Percentiles rank a stretch among this genome's conserved stretches.
Evolutionary conservation across 2,113 vertebrate genomes (phyloP).

Genomic region (Canis aureus): DNA sequence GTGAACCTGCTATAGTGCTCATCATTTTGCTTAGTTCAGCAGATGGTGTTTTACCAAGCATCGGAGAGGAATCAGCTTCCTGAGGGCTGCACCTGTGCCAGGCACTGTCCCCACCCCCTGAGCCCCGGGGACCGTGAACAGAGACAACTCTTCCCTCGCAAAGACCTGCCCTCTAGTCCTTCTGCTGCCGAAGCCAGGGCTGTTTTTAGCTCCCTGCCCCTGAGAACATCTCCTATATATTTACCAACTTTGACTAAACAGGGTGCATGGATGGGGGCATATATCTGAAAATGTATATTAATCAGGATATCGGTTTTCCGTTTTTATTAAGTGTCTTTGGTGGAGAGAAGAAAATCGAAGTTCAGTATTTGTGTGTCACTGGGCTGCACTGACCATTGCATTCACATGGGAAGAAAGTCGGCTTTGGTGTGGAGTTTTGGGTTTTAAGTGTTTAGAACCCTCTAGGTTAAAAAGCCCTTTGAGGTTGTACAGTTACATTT

Average conservation of each 20-base stretch:
- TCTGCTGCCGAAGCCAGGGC: not conserved
- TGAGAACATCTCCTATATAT: not conserved
- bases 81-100: not conserved
- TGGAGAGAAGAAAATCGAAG: not conserved
- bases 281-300: conserved; percentile 18
- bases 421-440: not conserved
- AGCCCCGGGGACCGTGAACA: not conserved
- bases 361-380: not conserved
- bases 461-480: not conserved
- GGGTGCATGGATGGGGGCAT: not conserved
- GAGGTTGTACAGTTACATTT: conserved; percentile 14
- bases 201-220: not conserved
- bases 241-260: not conserved
- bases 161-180: not conserved
- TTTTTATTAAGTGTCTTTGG: conserved; percentile 31
- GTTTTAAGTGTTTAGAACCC: not conserved
- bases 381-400: not conserved
- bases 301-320: conserved; percentile 41
- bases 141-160: not conserved
- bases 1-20: not conserved
- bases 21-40: not conserved
- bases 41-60: not conserved
- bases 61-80: no score
- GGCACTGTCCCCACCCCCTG: no score
- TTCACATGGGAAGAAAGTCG: not conserved